phyloP scores from a whole-genome alignment of 2,888 invertebrate genomes.

The Vannuccia rotundouncinata region DNA sequence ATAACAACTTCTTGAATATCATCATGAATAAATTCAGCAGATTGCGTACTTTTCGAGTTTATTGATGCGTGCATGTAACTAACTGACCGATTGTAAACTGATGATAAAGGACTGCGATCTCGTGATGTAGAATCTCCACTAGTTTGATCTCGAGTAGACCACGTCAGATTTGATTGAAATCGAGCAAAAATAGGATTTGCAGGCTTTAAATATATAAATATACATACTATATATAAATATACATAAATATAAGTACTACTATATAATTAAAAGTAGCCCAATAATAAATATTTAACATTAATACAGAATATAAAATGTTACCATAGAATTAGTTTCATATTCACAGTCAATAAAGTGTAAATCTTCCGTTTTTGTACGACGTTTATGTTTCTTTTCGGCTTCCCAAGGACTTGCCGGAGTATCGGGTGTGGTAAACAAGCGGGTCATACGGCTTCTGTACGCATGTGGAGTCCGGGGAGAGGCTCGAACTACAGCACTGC shows the following conservation, averaged over 20 bases:
- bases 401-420: constrained; percentile 3
- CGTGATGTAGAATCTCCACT: background rate
- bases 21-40: too few relatives aligned
- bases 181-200: constrained; percentile 3
- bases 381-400: background rate
- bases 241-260: background rate
- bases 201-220: background rate
- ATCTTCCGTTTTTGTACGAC: background rate
- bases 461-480: background rate
- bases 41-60: too few relatives aligned
- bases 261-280: background rate
- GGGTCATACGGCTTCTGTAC: background rate
- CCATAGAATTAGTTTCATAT: background rate
- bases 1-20: too few relatives aligned
- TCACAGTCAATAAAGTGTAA: background rate
- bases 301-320: background rate
- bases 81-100: background rate
- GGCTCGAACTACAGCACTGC: background rate
- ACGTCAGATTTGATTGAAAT: background rate
- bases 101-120: background rate
- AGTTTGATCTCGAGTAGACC: background rate
- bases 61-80: constrained; percentile 14
- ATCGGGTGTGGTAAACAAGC: background rate
- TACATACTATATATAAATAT: background rate
- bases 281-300: background rate